Evolutionary conservation across 2,888 invertebrate genomes (phyloP).

Genomic region (Hydraecia micacea): DNA sequence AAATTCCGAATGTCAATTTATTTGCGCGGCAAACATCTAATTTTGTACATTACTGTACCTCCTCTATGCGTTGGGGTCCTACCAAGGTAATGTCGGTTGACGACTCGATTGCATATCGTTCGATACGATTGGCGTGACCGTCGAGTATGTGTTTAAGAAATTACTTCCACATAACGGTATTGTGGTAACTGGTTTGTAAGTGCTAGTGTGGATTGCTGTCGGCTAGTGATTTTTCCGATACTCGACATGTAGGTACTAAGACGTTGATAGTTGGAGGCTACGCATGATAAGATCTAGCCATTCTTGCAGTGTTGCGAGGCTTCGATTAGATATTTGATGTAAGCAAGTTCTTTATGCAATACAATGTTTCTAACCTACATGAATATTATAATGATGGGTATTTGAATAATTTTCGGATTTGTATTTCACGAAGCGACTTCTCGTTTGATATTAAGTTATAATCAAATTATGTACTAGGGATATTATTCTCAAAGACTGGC

Average conservation of each 20-base stretch:
- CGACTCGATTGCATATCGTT: conserved; percentile 67
- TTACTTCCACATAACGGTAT: conserved; percentile 86
- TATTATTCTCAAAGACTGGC: not conserved
- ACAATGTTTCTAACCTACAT: conserved; percentile 31
- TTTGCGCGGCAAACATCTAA: conserved; percentile 31
- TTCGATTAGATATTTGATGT: conserved; percentile 50
- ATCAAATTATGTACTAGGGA: not conserved
- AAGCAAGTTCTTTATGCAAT: conserved; percentile 40
- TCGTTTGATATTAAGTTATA: conserved; percentile 5
- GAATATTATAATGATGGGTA: not conserved
- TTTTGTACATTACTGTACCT: conserved; percentile 33
- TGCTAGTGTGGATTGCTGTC: conserved; percentile 69
- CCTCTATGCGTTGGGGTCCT: conserved; percentile 15
- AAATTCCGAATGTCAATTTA: conserved; percentile 25
- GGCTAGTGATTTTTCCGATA: conserved; percentile 81
- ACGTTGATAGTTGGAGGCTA: conserved; percentile 41
- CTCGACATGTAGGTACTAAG: conserved; percentile 62
- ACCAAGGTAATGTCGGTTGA: conserved; percentile 61
- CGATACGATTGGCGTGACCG: conserved; percentile 77
- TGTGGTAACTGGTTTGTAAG: conserved; percentile 83
- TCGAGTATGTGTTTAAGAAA: conserved; percentile 82
- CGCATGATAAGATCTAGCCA: conserved; percentile 56
- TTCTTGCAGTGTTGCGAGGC: conserved; percentile 39
- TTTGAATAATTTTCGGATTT: conserved; percentile 41
- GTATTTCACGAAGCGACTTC: conserved; percentile 2